phyloP scores from a whole-genome alignment of 2,113 vertebrate species.

The Triplophysa tibetana region DNA sequence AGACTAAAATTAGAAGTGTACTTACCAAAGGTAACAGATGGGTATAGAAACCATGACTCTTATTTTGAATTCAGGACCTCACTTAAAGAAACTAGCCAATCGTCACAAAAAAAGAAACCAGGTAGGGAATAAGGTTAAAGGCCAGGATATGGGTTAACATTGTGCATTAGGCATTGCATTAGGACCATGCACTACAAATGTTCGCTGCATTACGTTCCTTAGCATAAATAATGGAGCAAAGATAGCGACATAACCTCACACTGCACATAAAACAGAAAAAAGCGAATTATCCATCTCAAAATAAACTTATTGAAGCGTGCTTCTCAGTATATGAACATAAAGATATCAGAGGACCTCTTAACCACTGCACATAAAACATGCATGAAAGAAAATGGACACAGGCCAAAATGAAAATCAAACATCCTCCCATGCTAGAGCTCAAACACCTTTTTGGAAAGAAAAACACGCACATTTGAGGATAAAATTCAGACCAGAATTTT shows the following conservation, averaged over 20 bases:
- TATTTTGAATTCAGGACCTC: constrained; percentile 58
- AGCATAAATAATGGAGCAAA: constrained; percentile 47
- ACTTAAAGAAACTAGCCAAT: constrained; percentile 58
- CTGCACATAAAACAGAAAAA: constrained; percentile 33
- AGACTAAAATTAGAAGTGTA: constrained; percentile 57
- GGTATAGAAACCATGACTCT: constrained; percentile 57
- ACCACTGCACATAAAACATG: constrained; percentile 47
- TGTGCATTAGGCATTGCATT: constrained; percentile 41
- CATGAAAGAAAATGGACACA: constrained; percentile 32
- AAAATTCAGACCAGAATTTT: constrained; percentile 56
- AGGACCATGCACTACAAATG: constrained; percentile 48
- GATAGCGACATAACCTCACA: constrained; percentile 37
- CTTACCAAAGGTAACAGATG: constrained; percentile 55
- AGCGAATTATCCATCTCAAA: constrained; percentile 1
- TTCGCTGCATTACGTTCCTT: constrained; percentile 40
- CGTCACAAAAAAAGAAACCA: constrained; percentile 49
- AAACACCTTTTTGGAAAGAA: constrained; percentile 50
- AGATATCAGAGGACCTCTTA: neutral
- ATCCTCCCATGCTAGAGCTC: constrained; percentile 53
- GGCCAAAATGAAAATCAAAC: constrained; percentile 29
- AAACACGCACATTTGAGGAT: constrained; percentile 55
- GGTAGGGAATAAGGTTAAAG: constrained; percentile 53
- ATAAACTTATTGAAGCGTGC: neutral
- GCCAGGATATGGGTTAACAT: constrained; percentile 52
- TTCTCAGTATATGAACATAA: constrained; percentile 23